Conservation (phyloP, 2,888 invertebrate species). For the Cephonodes hylas region DNA sequence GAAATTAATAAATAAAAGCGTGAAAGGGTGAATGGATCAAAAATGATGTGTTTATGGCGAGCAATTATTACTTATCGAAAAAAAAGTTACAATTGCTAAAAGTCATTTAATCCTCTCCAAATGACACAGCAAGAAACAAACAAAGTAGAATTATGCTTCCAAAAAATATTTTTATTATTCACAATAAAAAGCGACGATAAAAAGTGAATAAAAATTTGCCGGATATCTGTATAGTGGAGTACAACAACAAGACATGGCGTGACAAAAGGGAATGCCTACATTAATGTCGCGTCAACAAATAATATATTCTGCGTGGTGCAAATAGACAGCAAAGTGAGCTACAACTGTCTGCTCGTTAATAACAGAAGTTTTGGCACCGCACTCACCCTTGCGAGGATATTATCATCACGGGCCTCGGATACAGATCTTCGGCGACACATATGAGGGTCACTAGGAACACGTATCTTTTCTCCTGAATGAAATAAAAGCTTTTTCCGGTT, state of each 20-base stretch:
- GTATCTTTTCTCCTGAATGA: slow-evolving; percentile 77
- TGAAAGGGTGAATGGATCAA: too few relatives aligned
- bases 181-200: neutral
- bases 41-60: too few relatives aligned
- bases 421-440: slow-evolving; percentile 81
- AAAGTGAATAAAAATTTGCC: neutral
- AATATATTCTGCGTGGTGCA: neutral
- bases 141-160: too few relatives aligned
- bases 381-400: slow-evolving; percentile 71
- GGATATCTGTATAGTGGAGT: neutral
- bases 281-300: neutral
- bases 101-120: too few relatives aligned
- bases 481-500: slow-evolving; percentile 77
- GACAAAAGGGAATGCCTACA: neutral
- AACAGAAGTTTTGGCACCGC: slow-evolving; percentile 9
- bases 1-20: too few relatives aligned
- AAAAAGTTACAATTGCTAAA: too few relatives aligned
- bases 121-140: too few relatives aligned
- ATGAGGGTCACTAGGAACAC: slow-evolving; percentile 79
- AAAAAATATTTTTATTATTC: neutral
- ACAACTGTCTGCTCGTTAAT: neutral
- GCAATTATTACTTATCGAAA: too few relatives aligned
- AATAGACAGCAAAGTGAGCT: neutral
- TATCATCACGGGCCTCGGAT: slow-evolving; percentile 79
- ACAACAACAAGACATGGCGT: neutral